Evolutionary conservation across 2,888 invertebrate species (phyloP), one percentile per base, ranked within the genome.

Genomic region (Plusia festucae): DNA sequence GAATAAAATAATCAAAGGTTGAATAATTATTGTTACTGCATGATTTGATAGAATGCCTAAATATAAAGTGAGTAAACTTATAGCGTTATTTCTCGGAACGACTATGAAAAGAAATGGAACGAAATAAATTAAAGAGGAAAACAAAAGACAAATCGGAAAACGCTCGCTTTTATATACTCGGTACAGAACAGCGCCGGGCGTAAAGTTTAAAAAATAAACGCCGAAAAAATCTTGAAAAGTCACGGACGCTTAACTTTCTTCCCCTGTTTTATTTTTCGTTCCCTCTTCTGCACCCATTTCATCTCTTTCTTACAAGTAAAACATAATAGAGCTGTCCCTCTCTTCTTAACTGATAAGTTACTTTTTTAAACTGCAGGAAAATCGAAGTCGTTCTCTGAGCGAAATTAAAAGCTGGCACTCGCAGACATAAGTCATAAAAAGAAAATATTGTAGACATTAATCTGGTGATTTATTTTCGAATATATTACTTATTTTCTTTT

Each of bases 221-320:
- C 87, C 89, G 86, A 93, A 94, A 92, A 94, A 94, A 93, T 93
- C 93, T 94, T 94, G 91, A 93, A 94, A 95, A 95, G 95, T 95
- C 95, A 95, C 95, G 95, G 95, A 93, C 93, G 95, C 94, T 95
- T 95, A 95, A 95, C 95, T 95, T 94, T 93, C 91, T 91, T 93
- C 95, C 94, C 94, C 94, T 90, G 93, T 94, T 94, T 94, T 94
- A 95, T 94, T 94, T 91, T 93, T 88, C 89, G 86, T 90, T 93
- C 93, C 94, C 93, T 93, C 89, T 90, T 88, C 87, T 88, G 86
- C 89, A 86, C 82, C 79, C 62, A 40, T 85, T 81, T 74, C 80
- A 75, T 86, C 85, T 88, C 88, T 77, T 87, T 82, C 74, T 81
- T 86, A 85, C 82, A 70, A 84, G 71, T 67, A 74, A 81, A 75